phyloP scores from a whole-genome alignment of 2,113 vertebrate genomes.

The Limnothrissa miodon region DNA sequence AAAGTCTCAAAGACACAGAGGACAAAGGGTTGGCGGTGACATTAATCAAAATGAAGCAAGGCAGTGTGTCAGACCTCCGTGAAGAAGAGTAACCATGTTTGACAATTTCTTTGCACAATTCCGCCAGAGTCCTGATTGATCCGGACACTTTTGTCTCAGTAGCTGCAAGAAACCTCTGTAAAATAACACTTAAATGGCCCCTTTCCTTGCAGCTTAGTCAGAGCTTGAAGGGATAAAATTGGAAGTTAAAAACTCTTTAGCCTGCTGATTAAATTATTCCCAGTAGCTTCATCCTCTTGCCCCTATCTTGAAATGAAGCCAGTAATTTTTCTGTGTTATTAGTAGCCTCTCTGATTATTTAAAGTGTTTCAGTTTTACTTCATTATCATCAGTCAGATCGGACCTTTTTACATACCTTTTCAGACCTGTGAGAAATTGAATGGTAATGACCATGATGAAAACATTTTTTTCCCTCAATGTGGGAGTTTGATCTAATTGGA shows the following conservation, averaged over 20 bases:
- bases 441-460: neutral
- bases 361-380: constrained; percentile 26
- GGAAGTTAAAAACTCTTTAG: constrained; percentile 42
- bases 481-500: neutral
- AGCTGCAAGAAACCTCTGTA: constrained; percentile 41
- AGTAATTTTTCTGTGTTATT: constrained; percentile 16
- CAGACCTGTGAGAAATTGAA: neutral
- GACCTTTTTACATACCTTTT: neutral
- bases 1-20: constrained; percentile 44
- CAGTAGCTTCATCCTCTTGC: neutral
- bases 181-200: constrained; percentile 46
- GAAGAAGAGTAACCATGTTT: constrained; percentile 48
- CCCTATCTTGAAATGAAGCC: constrained; percentile 34
- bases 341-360: constrained; percentile 32
- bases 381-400: neutral
- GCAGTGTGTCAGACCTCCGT: constrained; percentile 38
- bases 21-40: constrained; percentile 39
- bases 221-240: constrained; percentile 28
- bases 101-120: constrained; percentile 46
- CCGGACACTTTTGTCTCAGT: constrained; percentile 42
- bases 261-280: constrained; percentile 39
- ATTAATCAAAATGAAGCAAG: constrained; percentile 48
- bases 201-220: constrained; percentile 23
- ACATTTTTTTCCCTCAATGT: neutral
- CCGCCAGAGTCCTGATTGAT: constrained; percentile 43